Evolutionary conservation across 2,888 invertebrate species (phyloP).

Genomic region (Lordiphosa fenestrarum): DNA sequence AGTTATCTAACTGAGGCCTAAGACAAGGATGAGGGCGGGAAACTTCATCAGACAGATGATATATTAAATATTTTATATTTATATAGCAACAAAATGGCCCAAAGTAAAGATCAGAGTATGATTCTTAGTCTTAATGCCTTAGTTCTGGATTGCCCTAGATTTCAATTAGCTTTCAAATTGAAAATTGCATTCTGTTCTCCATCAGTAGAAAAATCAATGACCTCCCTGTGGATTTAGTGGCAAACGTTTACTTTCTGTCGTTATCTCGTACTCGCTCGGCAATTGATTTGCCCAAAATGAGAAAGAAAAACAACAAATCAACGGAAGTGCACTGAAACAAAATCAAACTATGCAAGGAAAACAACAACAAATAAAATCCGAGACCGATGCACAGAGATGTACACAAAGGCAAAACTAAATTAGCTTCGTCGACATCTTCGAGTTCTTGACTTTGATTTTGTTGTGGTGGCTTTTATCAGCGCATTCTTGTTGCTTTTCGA

Average conservation of each 20-base stretch:
- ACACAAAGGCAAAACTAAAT: conserved; percentile 26
- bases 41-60: too few species aligned
- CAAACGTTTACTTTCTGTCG: background rate
- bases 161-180: too few species aligned
- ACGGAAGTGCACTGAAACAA: conserved; percentile 49
- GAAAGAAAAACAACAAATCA: conserved; percentile 24
- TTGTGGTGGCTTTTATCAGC: conserved; percentile 51
- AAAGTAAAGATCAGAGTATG: too few species aligned
- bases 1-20: too few species aligned
- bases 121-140: too few species aligned
- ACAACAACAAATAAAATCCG: conserved; percentile 23
- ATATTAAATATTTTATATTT: too few species aligned
- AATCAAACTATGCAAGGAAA: conserved; percentile 27
- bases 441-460: conserved; percentile 68
- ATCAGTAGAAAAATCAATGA: background rate
- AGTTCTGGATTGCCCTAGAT: too few species aligned
- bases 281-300: conserved; percentile 23
- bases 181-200: too few species aligned
- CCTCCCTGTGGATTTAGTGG: too few species aligned
- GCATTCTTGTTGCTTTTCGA: conserved; percentile 36
- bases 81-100: too few species aligned
- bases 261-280: background rate
- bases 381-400: conserved; percentile 25
- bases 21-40: too few species aligned
- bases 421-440: conserved; percentile 38